phyloP scores from a whole-genome alignment of 2,113 vertebrate genomes.

The Hiodon alosoides region DNA sequence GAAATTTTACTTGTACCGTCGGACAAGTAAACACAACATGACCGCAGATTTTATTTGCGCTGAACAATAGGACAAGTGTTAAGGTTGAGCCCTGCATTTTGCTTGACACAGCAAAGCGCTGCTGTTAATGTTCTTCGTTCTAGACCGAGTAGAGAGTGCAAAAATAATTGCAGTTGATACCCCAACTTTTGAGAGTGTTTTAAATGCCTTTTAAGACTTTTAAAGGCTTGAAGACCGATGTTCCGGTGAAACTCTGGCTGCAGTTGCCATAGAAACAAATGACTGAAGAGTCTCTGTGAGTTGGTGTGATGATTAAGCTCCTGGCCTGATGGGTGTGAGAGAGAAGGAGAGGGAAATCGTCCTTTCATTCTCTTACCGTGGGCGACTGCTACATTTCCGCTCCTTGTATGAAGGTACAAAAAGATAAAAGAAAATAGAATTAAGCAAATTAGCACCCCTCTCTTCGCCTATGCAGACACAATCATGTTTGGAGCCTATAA shows the following conservation, averaged over 20 bases:
- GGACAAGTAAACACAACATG: too few species aligned
- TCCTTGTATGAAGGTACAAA: slow-evolving; percentile 13
- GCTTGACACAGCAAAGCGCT: too few species aligned
- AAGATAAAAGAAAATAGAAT: not conserved
- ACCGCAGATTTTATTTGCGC: too few species aligned
- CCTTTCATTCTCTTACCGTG: slow-evolving; percentile 22
- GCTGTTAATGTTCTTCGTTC: too few species aligned
- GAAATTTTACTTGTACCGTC: too few species aligned
- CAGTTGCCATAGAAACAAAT: slow-evolving; percentile 63
- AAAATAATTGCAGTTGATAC: not conserved
- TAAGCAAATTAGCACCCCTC: not conserved
- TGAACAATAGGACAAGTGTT: too few species aligned
- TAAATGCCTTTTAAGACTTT: slow-evolving; percentile 43
- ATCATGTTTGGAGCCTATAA: too few species aligned
- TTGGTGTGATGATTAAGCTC: slow-evolving; percentile 33
- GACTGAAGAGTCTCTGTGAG: slow-evolving; percentile 49
- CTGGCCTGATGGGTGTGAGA: slow-evolving; percentile 29
- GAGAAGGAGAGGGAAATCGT: slow-evolving; percentile 22
- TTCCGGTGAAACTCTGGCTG: slow-evolving; percentile 38
- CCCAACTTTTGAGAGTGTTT: not conserved
- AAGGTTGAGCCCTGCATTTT: too few species aligned
- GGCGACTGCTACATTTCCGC: slow-evolving; percentile 20
- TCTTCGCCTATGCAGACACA: not conserved
- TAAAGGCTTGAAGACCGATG: slow-evolving; percentile 41
- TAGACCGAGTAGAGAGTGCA: not conserved